Evolutionary conservation across 92 coral and sea anemone species (phyloP).

Genomic region (Micromussa lordhowensis): DNA sequence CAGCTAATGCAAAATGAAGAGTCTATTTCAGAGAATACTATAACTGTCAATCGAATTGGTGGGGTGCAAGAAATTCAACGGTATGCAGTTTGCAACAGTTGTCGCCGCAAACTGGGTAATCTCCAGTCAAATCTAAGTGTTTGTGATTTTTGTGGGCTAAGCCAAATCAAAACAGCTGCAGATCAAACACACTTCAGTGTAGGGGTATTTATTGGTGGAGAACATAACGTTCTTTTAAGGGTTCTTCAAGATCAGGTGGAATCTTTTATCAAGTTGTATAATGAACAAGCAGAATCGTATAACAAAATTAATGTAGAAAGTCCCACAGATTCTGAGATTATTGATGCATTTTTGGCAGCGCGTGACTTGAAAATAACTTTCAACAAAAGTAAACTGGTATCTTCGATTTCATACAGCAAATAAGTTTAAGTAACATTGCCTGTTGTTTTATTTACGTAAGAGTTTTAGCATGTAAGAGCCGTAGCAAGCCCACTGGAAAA

Average conservation of each 20-base stretch:
- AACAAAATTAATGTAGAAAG: conserved; percentile 6
- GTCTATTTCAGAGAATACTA: background rate
- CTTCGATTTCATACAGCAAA: background rate
- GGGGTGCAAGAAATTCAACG: too few species aligned
- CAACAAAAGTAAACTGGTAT: conserved; percentile 2
- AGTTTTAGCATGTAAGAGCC: too few species aligned
- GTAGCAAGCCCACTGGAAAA: too few species aligned
- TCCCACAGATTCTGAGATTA: conserved; percentile 15
- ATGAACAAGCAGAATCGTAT: background rate
- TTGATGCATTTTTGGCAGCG: conserved; percentile 6
- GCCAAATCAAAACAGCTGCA: too few species aligned
- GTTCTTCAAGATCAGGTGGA: conserved; percentile 7
- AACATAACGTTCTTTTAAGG: background rate
- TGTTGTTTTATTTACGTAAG: too few species aligned
- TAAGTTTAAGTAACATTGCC: background rate
- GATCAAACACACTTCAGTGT: too few species aligned
- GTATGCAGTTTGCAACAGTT: too few species aligned
- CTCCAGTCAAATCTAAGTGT: too few species aligned
- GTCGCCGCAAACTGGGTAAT: too few species aligned
- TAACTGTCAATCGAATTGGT: too few species aligned
- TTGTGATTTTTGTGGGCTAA: too few species aligned
- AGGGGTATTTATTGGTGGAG: too few species aligned
- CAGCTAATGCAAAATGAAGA: conserved; percentile 11
- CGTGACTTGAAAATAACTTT: conserved; percentile 7
- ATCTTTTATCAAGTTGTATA: conserved; percentile 3